Evolutionary conservation across 1,140 invertebrate species (phyloP).

Genomic region (Musca domestica): DNA sequence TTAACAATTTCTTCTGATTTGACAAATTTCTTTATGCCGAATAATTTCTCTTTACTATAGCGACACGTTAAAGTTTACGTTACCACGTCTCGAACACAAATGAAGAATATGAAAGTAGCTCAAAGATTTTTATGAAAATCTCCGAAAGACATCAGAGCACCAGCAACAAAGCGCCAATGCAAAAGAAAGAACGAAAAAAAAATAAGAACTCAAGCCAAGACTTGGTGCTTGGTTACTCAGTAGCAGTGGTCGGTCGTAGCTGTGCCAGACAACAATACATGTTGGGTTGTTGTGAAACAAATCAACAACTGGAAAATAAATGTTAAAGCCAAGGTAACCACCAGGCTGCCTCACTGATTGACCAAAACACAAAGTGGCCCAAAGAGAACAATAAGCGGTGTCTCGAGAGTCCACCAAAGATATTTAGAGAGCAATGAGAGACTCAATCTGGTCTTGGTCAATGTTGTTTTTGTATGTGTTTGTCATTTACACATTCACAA

Average conservation of each 20-base stretch:
- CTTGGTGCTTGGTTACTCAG: not conserved
- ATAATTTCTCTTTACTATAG: not conserved
- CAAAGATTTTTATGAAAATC: conserved; percentile 46
- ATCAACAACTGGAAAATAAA: conserved; percentile 1
- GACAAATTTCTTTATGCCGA: not conserved
- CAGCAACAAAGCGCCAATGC: conserved; percentile 31
- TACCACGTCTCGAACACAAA: conserved; percentile 34
- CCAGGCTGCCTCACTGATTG: not conserved
- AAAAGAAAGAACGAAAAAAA: conserved; percentile 10
- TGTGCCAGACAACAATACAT: not conserved
- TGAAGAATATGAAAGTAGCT: conserved; percentile 50
- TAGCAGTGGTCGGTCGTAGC: too few relatives aligned
- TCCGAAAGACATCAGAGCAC: conserved; percentile 18
- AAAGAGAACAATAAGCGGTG: not conserved
- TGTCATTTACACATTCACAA: not conserved
- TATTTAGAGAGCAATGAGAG: too few relatives aligned
- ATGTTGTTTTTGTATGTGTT: too few relatives aligned
- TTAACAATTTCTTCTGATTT: not conserved
- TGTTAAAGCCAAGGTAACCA: conserved; percentile 20
- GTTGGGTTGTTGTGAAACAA: too few relatives aligned
- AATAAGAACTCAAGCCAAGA: not conserved
- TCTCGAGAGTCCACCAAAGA: not conserved
- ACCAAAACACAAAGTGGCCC: too few relatives aligned
- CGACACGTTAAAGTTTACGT: conserved; percentile 1
- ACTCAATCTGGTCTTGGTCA: too few relatives aligned